A percentile compares a stretch with the other conserved stretches of the same genome.
phyloP scores from a whole-genome alignment of 1,140 invertebrate genomes.

The Planococcus citri region DNA sequence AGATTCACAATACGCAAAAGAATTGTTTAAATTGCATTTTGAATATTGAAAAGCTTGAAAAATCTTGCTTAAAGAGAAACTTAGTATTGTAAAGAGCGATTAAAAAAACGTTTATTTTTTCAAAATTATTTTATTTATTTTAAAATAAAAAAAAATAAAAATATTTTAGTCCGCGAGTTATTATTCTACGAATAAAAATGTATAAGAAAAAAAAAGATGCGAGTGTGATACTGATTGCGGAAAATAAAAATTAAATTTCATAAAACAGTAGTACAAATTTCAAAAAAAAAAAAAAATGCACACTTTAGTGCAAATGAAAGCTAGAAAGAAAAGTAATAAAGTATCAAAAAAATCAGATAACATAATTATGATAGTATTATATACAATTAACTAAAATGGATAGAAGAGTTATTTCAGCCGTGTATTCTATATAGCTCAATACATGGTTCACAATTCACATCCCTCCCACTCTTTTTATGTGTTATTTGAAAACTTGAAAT shows the following conservation, averaged over 20 bases:
- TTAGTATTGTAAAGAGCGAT: background rate
- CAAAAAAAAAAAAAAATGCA: conserved; percentile 10
- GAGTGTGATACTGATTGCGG: too few relatives aligned
- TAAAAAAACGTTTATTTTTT: background rate
- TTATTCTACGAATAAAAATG: background rate
- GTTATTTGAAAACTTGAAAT: background rate
- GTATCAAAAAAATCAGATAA: background rate
- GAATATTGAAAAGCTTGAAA: background rate
- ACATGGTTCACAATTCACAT: background rate
- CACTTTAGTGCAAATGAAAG: conserved; percentile 14
- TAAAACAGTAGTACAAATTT: background rate
- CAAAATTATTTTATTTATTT: background rate
- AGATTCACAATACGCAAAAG: background rate
- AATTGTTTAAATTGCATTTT: background rate
- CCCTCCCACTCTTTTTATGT: conserved; percentile 14
- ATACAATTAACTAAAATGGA: background rate
- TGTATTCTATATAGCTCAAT: conserved; percentile 12
- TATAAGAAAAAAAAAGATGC: background rate
- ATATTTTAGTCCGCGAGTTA: background rate
- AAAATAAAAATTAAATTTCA: too few relatives aligned
- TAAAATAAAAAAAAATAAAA: too few relatives aligned
- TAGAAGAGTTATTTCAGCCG: background rate
- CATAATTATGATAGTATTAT: background rate
- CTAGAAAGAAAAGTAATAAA: background rate
- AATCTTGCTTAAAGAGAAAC: background rate